These are phyloP conservation scores for Plestiodon gilberti DNA, from an alignment of 2,113 vertebrate genomes.

Conservation along the genomic window DNA sequence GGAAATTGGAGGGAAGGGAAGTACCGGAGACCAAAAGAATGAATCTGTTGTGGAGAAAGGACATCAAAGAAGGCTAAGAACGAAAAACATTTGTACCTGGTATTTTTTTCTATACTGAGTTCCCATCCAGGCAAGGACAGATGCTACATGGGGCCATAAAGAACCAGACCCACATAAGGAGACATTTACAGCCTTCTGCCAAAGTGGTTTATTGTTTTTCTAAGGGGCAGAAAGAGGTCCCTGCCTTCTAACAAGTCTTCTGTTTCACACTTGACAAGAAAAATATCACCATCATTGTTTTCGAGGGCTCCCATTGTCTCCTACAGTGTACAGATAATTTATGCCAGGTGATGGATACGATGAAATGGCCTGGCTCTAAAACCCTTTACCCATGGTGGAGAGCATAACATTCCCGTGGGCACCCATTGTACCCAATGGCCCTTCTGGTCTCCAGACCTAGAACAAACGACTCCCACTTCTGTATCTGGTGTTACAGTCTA, in stretches of 20 bases:
- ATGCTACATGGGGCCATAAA: neutral
- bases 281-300: neutral
- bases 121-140: neutral
- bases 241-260: neutral
- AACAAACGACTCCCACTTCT: neutral
- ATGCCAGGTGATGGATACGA: conserved; percentile 40
- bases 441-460: neutral
- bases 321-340: conserved; percentile 52
- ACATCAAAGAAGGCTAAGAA: neutral
- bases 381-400: conserved; percentile 9
- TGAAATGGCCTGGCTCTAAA: conserved; percentile 44
- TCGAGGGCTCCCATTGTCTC: neutral
- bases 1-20: neutral
- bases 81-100: neutral
- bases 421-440: neutral
- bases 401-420: neutral
- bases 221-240: neutral
- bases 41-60: neutral
- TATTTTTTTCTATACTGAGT: neutral
- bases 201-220: neutral
- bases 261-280: neutral
- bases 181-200: neutral
- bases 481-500: neutral
- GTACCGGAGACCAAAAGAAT: neutral
- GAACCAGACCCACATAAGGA: neutral